Base-by-base conservation (phyloP, 2,888 invertebrate genomes). In the Chrysolina haemoptera region DNA sequence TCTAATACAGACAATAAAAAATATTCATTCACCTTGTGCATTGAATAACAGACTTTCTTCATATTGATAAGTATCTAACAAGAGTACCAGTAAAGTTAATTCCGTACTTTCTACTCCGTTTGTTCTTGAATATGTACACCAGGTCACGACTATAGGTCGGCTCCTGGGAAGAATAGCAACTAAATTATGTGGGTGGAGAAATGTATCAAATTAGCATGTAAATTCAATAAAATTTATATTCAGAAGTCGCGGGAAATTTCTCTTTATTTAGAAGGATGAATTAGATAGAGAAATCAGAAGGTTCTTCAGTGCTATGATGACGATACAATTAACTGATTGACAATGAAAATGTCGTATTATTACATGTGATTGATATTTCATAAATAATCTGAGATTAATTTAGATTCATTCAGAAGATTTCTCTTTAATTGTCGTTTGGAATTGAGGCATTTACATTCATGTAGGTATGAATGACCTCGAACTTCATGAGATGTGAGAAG, bases 71-170 rank as follows among this genome's bases (percentile, higher is more conserved):
- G 27, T n/a, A 59, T 59, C 59, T 53, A 20, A 53, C 12, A 53
- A 53, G 53, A 53, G 53, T 53, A 20, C 20, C 6, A 59, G 59
- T 27, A 35, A 59, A 59, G 27, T 10, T 35, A 35, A 59, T 59
- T 35, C 10, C 35, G 27, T 59, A 66, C 66, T 66, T 66, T 66
- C 66, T 66, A 66, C 22, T 18, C 16, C 50, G 53, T 40, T 11
- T 65, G 20, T 43, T 46, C 64, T 65, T 20, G 27, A 65, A 65
- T n/a, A n/a, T 65, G 20, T n/a, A 11, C 48, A 40, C 35, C 35
- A 10, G 59, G 59, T 59, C 59, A 59, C 59, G 59, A 59, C 22
- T 50, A 27, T 16, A 66, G 66, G 48, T 66, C 66, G 35, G 8
- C 16, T 50, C 50, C 12, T 18, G 35, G 50, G 18, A 43, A 65